phyloP scores from a whole-genome alignment of 1,140 invertebrate species.

The Vanessa tameamea region DNA sequence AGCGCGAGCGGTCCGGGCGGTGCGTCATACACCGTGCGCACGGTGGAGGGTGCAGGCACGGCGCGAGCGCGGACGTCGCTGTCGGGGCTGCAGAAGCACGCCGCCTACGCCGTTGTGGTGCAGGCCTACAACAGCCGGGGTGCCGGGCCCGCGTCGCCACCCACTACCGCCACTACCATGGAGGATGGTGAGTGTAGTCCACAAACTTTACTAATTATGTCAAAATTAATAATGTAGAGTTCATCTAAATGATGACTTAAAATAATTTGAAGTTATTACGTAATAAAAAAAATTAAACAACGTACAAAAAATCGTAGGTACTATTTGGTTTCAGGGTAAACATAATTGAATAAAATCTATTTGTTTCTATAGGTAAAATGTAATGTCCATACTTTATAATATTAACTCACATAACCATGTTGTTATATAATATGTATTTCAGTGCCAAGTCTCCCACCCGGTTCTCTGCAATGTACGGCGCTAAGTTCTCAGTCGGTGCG shows the following conservation, averaged over 20 bases:
- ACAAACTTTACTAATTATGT: too few species aligned
- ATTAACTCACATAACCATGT: neutral
- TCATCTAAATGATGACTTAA: too few species aligned
- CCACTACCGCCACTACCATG: constrained; percentile 90
- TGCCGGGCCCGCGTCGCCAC: constrained; percentile 91
- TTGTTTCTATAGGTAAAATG: too few species aligned
- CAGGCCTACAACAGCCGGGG: constrained; percentile 96
- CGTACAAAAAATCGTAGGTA: too few species aligned
- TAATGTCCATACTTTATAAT: too few species aligned
- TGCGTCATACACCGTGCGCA: constrained; percentile 85
- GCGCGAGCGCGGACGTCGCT: constrained; percentile 80
- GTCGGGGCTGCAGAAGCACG: constrained; percentile 89
- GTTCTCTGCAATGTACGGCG: constrained; percentile 88
- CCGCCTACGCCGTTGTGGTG: constrained; percentile 93
- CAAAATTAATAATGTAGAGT: too few species aligned
- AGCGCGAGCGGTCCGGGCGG: constrained; percentile 72
- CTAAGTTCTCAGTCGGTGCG: constrained; percentile 90
- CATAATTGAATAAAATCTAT: too few species aligned
- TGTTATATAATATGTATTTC: constrained; percentile 38
- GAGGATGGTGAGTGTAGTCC: constrained; percentile 88
- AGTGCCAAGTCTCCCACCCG: constrained; percentile 90
- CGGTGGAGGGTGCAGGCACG: constrained; percentile 86
- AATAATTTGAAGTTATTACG: too few species aligned
- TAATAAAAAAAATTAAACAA: too few species aligned
- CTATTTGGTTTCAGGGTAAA: too few species aligned